Evolutionary conservation across 2,888 invertebrate species (phyloP), one percentile per base, ranked within the genome.

Genomic region (Oligia fasciuncula): DNA sequence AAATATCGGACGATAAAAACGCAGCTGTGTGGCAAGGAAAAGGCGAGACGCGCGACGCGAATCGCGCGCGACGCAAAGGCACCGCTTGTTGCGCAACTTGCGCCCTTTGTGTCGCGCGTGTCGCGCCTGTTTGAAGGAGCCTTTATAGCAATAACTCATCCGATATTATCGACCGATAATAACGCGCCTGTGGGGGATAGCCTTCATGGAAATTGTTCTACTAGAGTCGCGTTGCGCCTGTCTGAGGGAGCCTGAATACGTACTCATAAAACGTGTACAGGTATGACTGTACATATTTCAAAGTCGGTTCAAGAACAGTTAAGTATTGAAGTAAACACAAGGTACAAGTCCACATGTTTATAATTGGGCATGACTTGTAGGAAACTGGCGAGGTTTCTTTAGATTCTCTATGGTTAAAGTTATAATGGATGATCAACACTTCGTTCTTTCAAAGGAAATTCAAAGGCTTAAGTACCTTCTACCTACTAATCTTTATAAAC

Each of bases 311-410:
- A 46, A 73, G 51, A 65, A 73, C 60, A 83, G 51, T 60, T 19
- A 35, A 35, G n/a, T 40, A 62, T 17, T 70, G n/a, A n/a, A 78
- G 72, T 66, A 57, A 62, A 23, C 19, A 63, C 5, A 49, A 62
- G 43, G 49, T 13, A 46, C 62, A 75, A 54, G 57, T 60, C n/a
- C 69, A 66, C 23, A 67, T 5, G 35, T 40, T 80, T 73, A 83
- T 83, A 73, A 81, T 66, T 83, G 8, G 46, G 23, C 43, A 82
- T 82, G 84, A 83, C 84, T 81, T 17, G 84, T 65, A 62, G 60
- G 5, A 79, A 71, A 40, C 43, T 35, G 23, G 73, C 29, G n/a
- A 43, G 35, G 43, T 46, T 51, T n/a, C n/a, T 46, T 78, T 69
- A 60, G 65, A 72, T 63, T 60, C 40, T 68, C 4, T 60, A 40